These are phyloP conservation scores for Helogale parvula DNA, from an alignment of 2,113 vertebrate genomes.

Conservation along the genomic window DNA sequence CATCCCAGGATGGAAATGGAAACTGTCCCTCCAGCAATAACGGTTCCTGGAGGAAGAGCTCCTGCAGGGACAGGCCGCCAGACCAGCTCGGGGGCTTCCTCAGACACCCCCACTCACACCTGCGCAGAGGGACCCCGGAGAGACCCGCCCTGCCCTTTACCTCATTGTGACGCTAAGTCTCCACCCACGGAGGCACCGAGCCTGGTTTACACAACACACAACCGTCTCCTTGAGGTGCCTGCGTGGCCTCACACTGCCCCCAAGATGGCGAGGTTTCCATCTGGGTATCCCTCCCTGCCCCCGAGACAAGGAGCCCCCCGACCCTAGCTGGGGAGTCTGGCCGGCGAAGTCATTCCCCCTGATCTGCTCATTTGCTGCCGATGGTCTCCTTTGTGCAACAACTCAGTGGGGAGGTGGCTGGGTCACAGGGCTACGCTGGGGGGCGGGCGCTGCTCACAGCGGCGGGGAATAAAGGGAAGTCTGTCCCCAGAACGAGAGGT, in stretches of 20 bases:
- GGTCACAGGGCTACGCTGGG: not conserved
- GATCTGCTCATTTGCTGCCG: not conserved
- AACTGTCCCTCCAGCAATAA: not conserved
- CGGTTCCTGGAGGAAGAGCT: too few species aligned
- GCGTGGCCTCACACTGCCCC: not conserved
- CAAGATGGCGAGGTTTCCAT: not conserved
- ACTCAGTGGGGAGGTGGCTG: too few species aligned
- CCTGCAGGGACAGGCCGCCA: not conserved
- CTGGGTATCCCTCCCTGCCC: not conserved
- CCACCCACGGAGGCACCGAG: not conserved
- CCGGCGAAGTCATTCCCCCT: not conserved
- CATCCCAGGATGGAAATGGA: not conserved
- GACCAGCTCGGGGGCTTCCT: not conserved
- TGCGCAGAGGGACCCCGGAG: not conserved
- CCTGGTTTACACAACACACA: not conserved
- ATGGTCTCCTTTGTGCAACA: not conserved
- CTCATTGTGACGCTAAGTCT: not conserved
- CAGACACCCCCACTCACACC: not conserved
- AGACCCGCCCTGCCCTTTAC: not conserved
- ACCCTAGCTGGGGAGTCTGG: not conserved
- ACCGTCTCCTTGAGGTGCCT: not conserved
- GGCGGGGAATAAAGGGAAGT: not conserved
- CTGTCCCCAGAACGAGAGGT: not conserved
- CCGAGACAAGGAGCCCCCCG: not conserved
- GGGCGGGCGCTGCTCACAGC: not conserved